Conservation (phyloP, 2,797 vertebrate species). For the Hozukius guyotensis region DNA sequence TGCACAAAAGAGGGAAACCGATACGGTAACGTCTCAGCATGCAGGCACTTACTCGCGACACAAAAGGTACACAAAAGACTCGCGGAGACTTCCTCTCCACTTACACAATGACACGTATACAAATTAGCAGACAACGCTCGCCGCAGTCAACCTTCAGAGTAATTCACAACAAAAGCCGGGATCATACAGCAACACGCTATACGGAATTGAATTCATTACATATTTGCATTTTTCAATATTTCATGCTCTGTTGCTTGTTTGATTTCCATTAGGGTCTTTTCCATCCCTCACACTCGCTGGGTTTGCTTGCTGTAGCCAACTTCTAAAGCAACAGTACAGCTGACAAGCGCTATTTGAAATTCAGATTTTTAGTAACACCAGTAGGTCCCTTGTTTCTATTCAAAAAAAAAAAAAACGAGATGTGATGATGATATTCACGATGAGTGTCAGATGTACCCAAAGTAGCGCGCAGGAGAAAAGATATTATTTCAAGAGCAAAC, state of each 20-base stretch:
- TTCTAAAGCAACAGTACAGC: constrained; percentile 34
- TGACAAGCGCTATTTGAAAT: constrained; percentile 53
- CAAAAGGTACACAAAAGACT: neutral
- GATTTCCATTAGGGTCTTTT: constrained; percentile 62
- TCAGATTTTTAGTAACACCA: constrained; percentile 45
- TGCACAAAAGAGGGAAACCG: constrained; percentile 3
- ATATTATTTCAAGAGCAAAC: constrained; percentile 7
- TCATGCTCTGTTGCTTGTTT: constrained; percentile 59
- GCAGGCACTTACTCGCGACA: neutral
- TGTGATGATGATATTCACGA: constrained; percentile 44
- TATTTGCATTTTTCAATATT: constrained; percentile 76
- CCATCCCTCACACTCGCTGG: constrained; percentile 6
- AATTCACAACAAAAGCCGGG: constrained; percentile 27
- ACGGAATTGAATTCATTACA: constrained; percentile 58
- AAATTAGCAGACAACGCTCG: constrained; percentile 23
- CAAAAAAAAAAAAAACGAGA: constrained; percentile 10
- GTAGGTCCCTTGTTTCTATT: constrained; percentile 18
- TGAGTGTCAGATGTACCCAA: constrained; percentile 22
- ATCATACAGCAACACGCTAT: constrained; percentile 44
- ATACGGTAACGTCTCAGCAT: neutral
- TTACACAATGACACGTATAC: constrained; percentile 3
- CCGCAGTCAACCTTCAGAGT: constrained; percentile 29
- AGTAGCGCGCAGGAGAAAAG: neutral
- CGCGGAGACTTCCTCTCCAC: neutral
- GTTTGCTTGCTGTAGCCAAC: constrained; percentile 12